Conservation (phyloP, 2,888 invertebrate genomes). For the Pollenia griseotomentosa region DNA sequence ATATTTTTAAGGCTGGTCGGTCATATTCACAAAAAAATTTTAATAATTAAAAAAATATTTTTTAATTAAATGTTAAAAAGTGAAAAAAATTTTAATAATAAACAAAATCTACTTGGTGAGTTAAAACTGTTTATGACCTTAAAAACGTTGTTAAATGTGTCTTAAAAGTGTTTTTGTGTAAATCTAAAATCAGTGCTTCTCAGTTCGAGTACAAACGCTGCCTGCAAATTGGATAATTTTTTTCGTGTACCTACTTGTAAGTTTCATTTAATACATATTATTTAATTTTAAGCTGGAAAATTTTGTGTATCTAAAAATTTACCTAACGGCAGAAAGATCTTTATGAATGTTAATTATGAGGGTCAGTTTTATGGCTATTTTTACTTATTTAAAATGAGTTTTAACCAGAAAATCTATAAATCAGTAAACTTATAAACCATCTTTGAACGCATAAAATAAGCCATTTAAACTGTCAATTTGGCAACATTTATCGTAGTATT, state of each 20-base stretch:
- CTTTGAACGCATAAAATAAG: no score
- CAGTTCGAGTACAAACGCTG: not conserved
- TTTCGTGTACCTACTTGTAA: not conserved
- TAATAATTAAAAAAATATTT: not conserved
- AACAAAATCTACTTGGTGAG: not conserved
- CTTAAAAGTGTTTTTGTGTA: not conserved
- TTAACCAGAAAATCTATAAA: no score
- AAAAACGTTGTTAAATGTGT: slow-evolving; percentile 24
- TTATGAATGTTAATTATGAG: slow-evolving; percentile 20
- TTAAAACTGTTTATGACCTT: slow-evolving; percentile 28
- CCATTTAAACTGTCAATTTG: no score
- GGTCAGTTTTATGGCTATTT: not conserved
- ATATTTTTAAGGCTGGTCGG: not conserved
- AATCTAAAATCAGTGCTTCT: not conserved
- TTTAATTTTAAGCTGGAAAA: not conserved
- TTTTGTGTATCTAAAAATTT: not conserved
- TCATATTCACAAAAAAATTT: not conserved
- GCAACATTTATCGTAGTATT: no score
- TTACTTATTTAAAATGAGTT: no score
- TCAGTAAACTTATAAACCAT: no score
- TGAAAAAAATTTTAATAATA: not conserved
- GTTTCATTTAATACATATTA: not conserved
- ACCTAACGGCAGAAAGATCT: not conserved
- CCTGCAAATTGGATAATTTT: slow-evolving; percentile 28
- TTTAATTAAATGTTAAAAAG: not conserved